A percentile compares a stretch with the other conserved stretches of the same genome.
Conservation (phyloP, 2,888 invertebrate species). For the Tinea semifulvella region DNA sequence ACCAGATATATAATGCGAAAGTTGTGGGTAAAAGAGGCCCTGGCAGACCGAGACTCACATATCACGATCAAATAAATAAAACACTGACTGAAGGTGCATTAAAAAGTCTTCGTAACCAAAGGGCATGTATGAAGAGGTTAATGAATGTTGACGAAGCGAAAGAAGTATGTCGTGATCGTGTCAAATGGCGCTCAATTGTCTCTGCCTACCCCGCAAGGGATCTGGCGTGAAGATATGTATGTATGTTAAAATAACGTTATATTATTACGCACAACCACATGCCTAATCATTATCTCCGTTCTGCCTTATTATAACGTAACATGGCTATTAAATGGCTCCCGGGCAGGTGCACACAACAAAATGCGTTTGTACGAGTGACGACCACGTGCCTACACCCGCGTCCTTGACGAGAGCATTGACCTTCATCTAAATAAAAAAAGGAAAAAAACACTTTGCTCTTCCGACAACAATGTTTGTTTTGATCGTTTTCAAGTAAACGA, state of each 20-base stretch:
- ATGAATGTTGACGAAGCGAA: too few species aligned
- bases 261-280: not conserved
- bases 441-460: conserved; percentile 39
- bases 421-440: conserved; percentile 43
- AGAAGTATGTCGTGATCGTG: too few species aligned
- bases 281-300: not conserved
- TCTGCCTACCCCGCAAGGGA: too few species aligned
- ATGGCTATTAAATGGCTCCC: conserved; percentile 7
- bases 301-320: conserved; percentile 6
- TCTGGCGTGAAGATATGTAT: too few species aligned
- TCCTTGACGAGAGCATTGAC: conserved; percentile 58
- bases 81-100: too few species aligned
- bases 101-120: too few species aligned
- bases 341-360: conserved; percentile 9
- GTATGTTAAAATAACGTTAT: conserved; percentile 1
- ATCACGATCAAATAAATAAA: too few species aligned
- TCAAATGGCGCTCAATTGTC: too few species aligned
- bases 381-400: conserved; percentile 51
- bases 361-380: conserved; percentile 16
- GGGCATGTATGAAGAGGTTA: too few species aligned
- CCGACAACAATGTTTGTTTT: conserved; percentile 55
- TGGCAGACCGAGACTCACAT: too few species aligned
- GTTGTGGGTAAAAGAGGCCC: too few species aligned
- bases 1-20: too few species aligned
- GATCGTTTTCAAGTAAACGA: conserved; percentile 56